Conservation (phyloP, 2,888 invertebrate species). For the Neoitamus cyanurus region DNA sequence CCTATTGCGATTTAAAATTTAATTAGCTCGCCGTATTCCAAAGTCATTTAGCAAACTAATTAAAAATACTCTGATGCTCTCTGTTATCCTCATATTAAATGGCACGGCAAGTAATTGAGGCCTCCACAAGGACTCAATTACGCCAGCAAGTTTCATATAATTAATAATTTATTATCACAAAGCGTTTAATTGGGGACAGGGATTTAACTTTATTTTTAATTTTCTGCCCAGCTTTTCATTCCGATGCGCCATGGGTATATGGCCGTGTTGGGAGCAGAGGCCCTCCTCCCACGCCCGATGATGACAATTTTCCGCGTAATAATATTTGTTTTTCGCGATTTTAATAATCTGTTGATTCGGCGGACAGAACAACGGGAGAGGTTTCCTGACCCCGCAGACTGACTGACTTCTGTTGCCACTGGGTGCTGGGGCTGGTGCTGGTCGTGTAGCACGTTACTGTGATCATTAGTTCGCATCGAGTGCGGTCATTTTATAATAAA, state of each 20-base stretch:
- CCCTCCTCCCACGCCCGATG: not conserved
- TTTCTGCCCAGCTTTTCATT: conserved; percentile 15
- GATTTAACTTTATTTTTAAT: conserved; percentile 52
- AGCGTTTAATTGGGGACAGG: conserved; percentile 55
- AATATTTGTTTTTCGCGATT: conserved; percentile 31
- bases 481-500: not conserved
- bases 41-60: conserved; percentile 51
- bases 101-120: conserved; percentile 52
- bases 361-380: not conserved
- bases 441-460: not conserved
- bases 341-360: conserved; percentile 38
- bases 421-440: not conserved
- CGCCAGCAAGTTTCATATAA: conserved; percentile 55
- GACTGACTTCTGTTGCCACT: not conserved
- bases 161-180: conserved; percentile 56
- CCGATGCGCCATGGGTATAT: conserved; percentile 15
- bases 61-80: conserved; percentile 43
- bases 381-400: not conserved
- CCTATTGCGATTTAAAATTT: conserved; percentile 51
- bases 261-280: conserved; percentile 41
- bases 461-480: not conserved
- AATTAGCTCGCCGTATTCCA: conserved; percentile 50
- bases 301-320: conserved; percentile 27
- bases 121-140: conserved; percentile 55
- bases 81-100: conserved; percentile 39